Evolutionary conservation across 2,797 vertebrate species (phyloP), one percentile per base, ranked within the genome.

Genomic region (Acanthopagrus latus): DNA sequence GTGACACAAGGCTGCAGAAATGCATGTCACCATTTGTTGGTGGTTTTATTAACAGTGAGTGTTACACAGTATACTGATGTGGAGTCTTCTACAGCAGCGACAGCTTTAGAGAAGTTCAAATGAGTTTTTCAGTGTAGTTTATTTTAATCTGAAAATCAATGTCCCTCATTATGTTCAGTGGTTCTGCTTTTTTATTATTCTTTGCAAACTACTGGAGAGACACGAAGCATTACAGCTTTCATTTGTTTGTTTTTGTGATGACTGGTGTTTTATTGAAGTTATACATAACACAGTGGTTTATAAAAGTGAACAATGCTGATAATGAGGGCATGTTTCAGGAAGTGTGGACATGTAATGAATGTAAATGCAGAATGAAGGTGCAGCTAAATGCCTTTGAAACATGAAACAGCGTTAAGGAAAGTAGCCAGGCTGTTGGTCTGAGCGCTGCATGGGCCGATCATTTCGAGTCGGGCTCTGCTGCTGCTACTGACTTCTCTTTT

Each of bases 401-500:
- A 70, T 58, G 74, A 87, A 84, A 57, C 56, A 70, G 47, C 68
- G 69, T 71, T 38, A 47, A 65, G 51, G 66, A 58, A 85, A 83
- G 60, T 13, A 68, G 52, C 76, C 33, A 18, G 58, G 72, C 38
- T 74, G 17, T 86, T 60, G 54, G 74, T 74, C 73, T 21, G 55
- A 48, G 29, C 29, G 20, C 18, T 46, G 65, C 59, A 81, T 46
- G 50, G 76, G 77, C 47, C 71, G 38, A 81, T 90, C 70, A 64
- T 76, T 88, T 87, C 74, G 83, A 58, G 47, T 76, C n/a, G 18
- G 43, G 59, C 81, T 76, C 59, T 67, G 54, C 25, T 79, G 82
- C 75, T 33, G 57, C 88, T 85, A 84, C 81, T 90, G 81, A 89
- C 86, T 90, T 80, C 79, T 82, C 82, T 79, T 83, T 86, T 81